These are phyloP conservation scores for Agonopterix heracliana DNA, from an alignment of 2,888 invertebrate genomes.

Conservation along the genomic window DNA sequence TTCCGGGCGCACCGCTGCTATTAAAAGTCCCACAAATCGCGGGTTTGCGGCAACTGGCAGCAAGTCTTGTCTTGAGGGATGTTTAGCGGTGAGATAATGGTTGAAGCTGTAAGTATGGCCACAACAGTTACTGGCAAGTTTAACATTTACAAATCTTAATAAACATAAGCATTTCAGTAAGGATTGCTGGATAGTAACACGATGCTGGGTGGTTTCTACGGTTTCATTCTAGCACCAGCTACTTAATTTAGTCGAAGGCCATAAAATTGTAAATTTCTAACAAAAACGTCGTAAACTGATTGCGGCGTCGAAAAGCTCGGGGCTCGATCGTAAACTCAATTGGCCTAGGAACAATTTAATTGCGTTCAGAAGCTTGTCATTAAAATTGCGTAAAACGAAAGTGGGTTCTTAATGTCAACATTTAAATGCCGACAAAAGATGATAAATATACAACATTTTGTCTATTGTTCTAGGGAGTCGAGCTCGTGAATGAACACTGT, in stretches of 20 bases:
- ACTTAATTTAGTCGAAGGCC: constrained; percentile 16
- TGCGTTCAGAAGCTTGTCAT: constrained; percentile 45
- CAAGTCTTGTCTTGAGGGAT: constrained; percentile 17
- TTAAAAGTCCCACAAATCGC: constrained; percentile 53
- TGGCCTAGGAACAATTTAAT: constrained; percentile 60
- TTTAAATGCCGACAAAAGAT: too few species aligned
- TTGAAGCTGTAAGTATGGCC: not conserved
- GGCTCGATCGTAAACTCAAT: constrained; percentile 59
- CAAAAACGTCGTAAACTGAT: constrained; percentile 59
- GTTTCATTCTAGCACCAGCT: not conserved
- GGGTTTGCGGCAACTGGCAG: constrained; percentile 16
- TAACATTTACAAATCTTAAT: too few species aligned
- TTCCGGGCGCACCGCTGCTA: constrained; percentile 42
- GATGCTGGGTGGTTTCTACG: too few species aligned
- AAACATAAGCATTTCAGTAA: too few species aligned
- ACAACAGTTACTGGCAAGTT: too few species aligned
- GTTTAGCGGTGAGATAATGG: constrained; percentile 6
- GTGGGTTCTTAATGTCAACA: not conserved
- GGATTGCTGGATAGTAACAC: too few species aligned
- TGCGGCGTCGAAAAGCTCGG: constrained; percentile 53
- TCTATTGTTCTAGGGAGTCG: too few species aligned
- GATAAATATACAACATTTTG: too few species aligned
- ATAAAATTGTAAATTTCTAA: constrained; percentile 50
- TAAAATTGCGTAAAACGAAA: constrained; percentile 42
- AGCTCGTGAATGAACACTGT: too few species aligned